Base-by-base conservation (phyloP, 2,888 invertebrate species). In the Orthonychiurus folsomi region DNA sequence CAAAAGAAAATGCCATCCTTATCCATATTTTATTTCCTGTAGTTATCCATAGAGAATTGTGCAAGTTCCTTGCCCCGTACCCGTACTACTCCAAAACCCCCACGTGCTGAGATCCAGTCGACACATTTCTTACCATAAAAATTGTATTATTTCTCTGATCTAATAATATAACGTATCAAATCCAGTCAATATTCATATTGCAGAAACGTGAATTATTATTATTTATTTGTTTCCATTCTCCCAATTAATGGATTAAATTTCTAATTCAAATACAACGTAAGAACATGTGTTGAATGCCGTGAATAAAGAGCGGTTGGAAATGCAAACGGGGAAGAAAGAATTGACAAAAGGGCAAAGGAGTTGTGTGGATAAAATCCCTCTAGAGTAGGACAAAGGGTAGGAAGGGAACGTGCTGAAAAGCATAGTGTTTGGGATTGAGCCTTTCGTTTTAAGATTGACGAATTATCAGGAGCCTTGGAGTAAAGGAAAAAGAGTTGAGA, bases 301-400 rank as follows among this genome's bases (percentile, higher is more conserved):
- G 23, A 50, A 53, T 54, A 62, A 37, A 58, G 37, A 28, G 24
- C n/a, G 50, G 24, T 50, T 1, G 56, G 25, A 57, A 27, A n/a
- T n/a, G n/a, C n/a, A n/a, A n/a, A n/a, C n/a, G n/a, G n/a, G n/a
- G n/a, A n/a, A n/a, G n/a, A n/a, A n/a, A n/a, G 21, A 1, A 26
- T 20, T 50, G 50, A 50, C 24, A n/a, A 28, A 47, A 53, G 53
- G 50, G 25, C 23, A 59, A 24, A 59, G n/a, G 59, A 59, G 50
- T 50, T 58, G 58, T 55, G 25, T 55, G 50, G 23, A 59, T 25
- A 23, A 24, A 54, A 37, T 15, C 37, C 37, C 37, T 37, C 37
- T 37, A 5, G 5, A 37, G 37, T n/a, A 37, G 37, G 37, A 37
- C 37, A 37, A 37, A 37, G 37, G 37, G 37, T 37, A 9, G 37